Conservation (phyloP, 2,113 vertebrate species). For the Paralichthys olivaceus region DNA sequence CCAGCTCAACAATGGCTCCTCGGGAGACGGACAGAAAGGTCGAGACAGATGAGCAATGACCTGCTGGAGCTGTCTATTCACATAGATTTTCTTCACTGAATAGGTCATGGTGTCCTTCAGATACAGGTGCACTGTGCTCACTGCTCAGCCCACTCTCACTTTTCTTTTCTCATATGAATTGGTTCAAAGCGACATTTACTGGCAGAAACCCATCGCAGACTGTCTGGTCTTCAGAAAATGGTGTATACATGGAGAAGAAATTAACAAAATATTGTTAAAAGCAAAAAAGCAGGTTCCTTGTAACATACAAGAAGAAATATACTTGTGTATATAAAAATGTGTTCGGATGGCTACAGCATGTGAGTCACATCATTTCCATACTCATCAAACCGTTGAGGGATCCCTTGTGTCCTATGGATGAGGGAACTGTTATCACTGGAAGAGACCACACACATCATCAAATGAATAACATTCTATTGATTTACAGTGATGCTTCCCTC, state of each 20-base stretch:
- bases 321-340: neutral
- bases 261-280: constrained; percentile 28
- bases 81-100: constrained; percentile 47
- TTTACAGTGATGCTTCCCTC: neutral
- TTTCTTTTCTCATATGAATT: constrained; percentile 18
- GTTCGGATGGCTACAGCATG: neutral
- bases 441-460: neutral
- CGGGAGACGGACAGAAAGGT: constrained; percentile 23
- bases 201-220: constrained; percentile 29
- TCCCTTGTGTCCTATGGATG: neutral
- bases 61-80: constrained; percentile 29
- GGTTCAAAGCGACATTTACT: constrained; percentile 1
- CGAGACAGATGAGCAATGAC: constrained; percentile 27
- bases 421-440: neutral
- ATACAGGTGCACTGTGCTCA: constrained; percentile 31
- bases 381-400: neutral
- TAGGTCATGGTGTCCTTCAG: constrained; percentile 39
- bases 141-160: constrained; percentile 15
- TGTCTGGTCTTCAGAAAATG: neutral
- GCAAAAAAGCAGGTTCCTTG: neutral
- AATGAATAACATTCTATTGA: neutral
- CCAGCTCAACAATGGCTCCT: constrained; percentile 18
- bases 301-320: too few relatives aligned
- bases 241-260: constrained; percentile 16
- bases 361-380: neutral